Evolutionary conservation across 2,888 invertebrate species (phyloP).

Genomic region (Anticlea derivata): DNA sequence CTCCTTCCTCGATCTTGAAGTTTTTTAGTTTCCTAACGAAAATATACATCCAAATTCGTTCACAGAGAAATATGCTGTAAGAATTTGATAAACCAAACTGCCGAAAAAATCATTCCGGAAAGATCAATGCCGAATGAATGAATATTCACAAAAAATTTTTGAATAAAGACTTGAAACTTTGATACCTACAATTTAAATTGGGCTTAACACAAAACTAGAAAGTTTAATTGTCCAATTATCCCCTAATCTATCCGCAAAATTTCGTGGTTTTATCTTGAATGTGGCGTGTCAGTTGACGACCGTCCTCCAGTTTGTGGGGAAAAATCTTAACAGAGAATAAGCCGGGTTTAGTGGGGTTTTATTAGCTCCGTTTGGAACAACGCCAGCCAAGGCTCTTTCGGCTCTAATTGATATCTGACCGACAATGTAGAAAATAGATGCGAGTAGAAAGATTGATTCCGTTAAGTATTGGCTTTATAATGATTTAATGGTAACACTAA

Average conservation of each 20-base stretch:
- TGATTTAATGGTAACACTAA: no score
- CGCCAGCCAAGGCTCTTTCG: conserved; percentile 62
- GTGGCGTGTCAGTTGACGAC: conserved; percentile 51
- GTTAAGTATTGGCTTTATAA: not conserved
- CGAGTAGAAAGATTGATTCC: conserved; percentile 41
- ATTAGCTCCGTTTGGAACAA: conserved; percentile 70
- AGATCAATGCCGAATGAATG: no score
- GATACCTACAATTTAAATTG: not conserved
- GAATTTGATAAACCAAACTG: no score
- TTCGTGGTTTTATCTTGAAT: conserved; percentile 55
- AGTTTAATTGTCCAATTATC: conserved; percentile 42
- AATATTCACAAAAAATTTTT: conserved; percentile 2
- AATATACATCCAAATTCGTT: no score
- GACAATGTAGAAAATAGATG: conserved; percentile 55
- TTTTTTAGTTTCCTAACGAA: no score
- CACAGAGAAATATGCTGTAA: no score
- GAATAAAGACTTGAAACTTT: not conserved
- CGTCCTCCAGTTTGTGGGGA: conserved; percentile 47
- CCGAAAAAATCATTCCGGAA: no score
- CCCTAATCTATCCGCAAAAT: conserved; percentile 42
- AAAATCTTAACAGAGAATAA: conserved; percentile 77
- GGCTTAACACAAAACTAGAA: conserved; percentile 23
- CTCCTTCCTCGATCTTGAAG: no score
- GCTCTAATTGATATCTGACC: conserved; percentile 78
- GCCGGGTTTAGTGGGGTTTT: conserved; percentile 72